These are phyloP conservation scores for Bostrychus sinensis DNA, from an alignment of 2,113 vertebrate species.

Conservation along the genomic window DNA sequence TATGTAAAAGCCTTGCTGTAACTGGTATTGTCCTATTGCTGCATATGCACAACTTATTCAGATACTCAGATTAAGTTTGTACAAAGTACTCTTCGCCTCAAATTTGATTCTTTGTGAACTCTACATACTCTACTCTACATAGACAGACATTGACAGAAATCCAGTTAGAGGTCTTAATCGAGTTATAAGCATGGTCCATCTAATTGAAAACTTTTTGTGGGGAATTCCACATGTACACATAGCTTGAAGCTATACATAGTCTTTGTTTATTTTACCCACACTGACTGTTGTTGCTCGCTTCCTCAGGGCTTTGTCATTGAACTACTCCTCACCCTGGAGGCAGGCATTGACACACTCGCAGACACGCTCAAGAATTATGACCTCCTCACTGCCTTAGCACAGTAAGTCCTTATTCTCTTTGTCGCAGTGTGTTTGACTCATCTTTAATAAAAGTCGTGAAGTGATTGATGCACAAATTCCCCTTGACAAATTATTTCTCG, in stretches of 20 bases:
- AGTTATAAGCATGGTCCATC: too few species aligned
- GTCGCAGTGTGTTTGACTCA: background rate
- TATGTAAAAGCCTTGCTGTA: too few species aligned
- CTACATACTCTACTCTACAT: too few species aligned
- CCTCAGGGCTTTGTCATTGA: conserved; percentile 97
- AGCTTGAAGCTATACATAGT: background rate
- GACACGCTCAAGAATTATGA: conserved; percentile 97
- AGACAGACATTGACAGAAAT: background rate
- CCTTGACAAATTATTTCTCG: background rate
- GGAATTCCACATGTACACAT: background rate
- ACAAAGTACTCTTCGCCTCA: too few species aligned
- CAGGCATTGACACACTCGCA: conserved; percentile 94
- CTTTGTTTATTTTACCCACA: background rate
- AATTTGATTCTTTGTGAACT: too few species aligned
- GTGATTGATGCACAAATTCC: background rate
- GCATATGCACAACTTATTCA: too few species aligned
- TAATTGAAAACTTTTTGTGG: too few species aligned
- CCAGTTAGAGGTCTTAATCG: background rate
- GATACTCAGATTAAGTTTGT: too few species aligned
- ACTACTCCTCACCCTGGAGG: conserved; percentile 95
- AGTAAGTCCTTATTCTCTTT: conserved; percentile 81
- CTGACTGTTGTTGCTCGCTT: conserved; percentile 15
- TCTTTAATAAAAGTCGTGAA: background rate
- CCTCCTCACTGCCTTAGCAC: conserved; percentile 92
- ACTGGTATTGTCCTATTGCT: too few species aligned